phyloP scores from a whole-genome alignment of 2,113 vertebrate genomes.

The Brachirus orientalis region DNA sequence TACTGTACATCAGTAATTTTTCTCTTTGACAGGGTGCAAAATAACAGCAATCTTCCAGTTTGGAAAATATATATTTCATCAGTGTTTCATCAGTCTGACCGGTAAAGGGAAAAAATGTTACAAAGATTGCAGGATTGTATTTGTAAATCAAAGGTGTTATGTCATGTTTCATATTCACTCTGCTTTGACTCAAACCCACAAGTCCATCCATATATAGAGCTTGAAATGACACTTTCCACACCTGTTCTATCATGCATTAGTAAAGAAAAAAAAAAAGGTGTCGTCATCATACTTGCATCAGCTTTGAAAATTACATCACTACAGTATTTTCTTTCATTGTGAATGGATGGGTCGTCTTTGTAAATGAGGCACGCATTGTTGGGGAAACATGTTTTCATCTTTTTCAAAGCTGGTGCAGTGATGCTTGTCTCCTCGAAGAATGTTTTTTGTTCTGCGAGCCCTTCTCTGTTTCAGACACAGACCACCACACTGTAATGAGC shows the following conservation, averaged over 20 bases:
- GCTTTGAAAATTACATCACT: conserved; percentile 1
- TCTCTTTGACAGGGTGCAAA: not conserved
- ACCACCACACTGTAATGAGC: conserved; percentile 14
- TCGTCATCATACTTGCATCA: conserved; percentile 12
- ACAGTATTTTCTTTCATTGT: not conserved
- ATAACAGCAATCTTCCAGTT: not conserved
- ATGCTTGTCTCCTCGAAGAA: conserved; percentile 8
- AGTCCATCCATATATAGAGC: not conserved
- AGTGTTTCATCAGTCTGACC: conserved; percentile 27
- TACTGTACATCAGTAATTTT: not conserved
- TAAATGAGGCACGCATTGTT: not conserved
- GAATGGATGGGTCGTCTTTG: conserved; percentile 3
- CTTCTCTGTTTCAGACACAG: no score
- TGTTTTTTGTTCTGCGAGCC: no score
- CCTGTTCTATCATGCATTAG: not conserved
- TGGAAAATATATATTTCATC: conserved; percentile 26
- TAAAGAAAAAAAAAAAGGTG: conserved; percentile 22
- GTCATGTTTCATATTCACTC: conserved; percentile 35
- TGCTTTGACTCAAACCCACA: conserved; percentile 20
- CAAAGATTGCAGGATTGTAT: conserved; percentile 26
- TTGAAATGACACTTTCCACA: no score
- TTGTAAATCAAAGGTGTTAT: conserved; percentile 24
- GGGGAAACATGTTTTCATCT: conserved; percentile 6
- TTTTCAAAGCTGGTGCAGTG: conserved; percentile 14
- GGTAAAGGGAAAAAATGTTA: conserved; percentile 10